A percentile compares a stretch with the other conserved stretches of the same genome.
Conservation (phyloP, 1,140 invertebrate species). For the Papilio machaon region DNA sequence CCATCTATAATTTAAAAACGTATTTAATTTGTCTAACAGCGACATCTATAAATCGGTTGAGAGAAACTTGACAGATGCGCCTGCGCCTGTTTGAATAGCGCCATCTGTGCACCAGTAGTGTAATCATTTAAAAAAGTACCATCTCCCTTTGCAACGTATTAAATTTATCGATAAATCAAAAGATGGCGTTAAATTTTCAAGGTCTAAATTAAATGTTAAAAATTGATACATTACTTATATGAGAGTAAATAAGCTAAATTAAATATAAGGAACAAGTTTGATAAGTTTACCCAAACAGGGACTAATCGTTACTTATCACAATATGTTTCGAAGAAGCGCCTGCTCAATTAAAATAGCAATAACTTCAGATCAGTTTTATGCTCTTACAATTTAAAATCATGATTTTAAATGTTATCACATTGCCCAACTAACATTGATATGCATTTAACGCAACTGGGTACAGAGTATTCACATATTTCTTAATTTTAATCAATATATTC, state of each 20-base stretch:
- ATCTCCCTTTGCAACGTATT: too few relatives aligned
- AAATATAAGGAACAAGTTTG: too few relatives aligned
- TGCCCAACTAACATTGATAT: neutral
- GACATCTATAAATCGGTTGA: slow-evolving; percentile 11
- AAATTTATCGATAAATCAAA: neutral
- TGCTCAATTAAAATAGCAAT: neutral
- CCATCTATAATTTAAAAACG: neutral
- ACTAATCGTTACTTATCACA: neutral
- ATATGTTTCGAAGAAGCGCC: neutral
- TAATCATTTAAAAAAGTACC: neutral
- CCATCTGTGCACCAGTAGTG: slow-evolving; percentile 42
- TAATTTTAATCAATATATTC: neutral
- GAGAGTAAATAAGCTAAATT: neutral
- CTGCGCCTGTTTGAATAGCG: slow-evolving; percentile 14
- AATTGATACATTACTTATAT: neutral
- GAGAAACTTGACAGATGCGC: neutral
- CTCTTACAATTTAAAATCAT: neutral
- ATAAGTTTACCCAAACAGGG: neutral
- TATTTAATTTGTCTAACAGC: neutral
- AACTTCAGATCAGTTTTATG: neutral
- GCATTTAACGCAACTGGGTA: neutral
- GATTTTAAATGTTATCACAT: neutral
- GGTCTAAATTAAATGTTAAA: neutral
- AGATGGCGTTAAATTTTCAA: neutral
- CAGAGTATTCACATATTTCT: neutral